phyloP scores from a whole-genome alignment of 2,113 vertebrate species.

The Apeltes quadracus region DNA sequence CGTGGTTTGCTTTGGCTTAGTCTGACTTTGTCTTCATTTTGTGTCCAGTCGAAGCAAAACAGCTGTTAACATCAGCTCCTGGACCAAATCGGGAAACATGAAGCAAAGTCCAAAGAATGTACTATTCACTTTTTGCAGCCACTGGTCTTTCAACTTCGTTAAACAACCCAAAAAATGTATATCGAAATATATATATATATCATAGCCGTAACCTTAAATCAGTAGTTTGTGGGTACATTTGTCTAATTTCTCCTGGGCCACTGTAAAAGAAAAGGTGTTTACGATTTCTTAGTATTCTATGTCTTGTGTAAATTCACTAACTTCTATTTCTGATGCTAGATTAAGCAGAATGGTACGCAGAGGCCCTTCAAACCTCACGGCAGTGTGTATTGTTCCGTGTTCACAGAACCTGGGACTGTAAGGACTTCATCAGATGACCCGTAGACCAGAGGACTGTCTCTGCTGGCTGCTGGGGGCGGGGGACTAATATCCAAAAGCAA shows the following conservation, averaged over 20 bases:
- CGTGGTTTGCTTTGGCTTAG: neutral
- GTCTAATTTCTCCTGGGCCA: neutral
- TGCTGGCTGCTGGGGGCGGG: constrained; percentile 6
- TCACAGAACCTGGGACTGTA: constrained; percentile 1
- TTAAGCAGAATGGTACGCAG: neutral
- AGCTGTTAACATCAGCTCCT: neutral
- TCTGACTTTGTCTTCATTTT: neutral
- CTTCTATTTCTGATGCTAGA: neutral
- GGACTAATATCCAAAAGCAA: constrained; percentile 81
- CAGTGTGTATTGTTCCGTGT: neutral
- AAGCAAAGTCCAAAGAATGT: neutral
- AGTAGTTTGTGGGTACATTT: neutral
- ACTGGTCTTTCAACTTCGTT: no score
- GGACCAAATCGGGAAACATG: neutral
- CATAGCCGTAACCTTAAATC: neutral
- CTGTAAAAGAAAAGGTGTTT: neutral
- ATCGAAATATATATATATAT: neutral
- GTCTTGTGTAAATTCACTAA: no score
- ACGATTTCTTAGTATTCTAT: neutral
- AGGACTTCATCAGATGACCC: constrained; percentile 49
- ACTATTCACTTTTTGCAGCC: neutral
- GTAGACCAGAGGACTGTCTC: no score
- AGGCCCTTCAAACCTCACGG: neutral
- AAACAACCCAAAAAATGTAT: neutral
- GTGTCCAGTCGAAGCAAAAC: neutral